Percentiles rank a stretch among this genome's conserved stretches.
Conservation (phyloP, 2,888 invertebrate species). For the Scaptomyza parva region DNA sequence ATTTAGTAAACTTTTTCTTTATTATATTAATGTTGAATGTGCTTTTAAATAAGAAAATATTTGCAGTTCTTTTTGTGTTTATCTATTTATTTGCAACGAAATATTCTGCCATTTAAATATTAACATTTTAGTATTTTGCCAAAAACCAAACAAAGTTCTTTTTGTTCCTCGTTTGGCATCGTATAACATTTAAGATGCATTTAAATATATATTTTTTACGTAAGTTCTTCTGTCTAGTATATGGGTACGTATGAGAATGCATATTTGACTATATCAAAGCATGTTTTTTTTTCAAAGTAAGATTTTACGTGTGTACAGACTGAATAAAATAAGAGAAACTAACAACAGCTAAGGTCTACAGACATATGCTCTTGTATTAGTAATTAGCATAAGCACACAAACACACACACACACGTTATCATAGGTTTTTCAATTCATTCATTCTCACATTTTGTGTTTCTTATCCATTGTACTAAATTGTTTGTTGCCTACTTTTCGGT, state of each 20-base stretch:
- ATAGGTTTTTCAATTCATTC: neutral
- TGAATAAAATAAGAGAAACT: neutral
- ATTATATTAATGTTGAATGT: too few species aligned
- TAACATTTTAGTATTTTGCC: neutral
- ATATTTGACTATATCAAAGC: conserved; percentile 14
- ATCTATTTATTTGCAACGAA: neutral
- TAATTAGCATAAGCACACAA: conserved; percentile 6
- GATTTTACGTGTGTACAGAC: conserved; percentile 20
- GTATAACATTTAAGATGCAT: neutral
- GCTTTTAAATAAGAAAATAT: neutral
- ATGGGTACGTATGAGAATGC: neutral
- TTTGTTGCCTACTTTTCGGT: conserved; percentile 35
- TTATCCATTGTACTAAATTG: conserved; percentile 8
- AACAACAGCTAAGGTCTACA: conserved; percentile 6
- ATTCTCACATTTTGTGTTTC: neutral
- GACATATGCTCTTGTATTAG: neutral
- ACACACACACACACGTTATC: neutral
- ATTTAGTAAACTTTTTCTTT: too few species aligned
- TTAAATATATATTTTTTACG: neutral
- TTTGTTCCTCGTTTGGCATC: too few species aligned
- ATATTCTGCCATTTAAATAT: neutral
- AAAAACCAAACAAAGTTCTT: neutral
- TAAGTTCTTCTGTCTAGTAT: neutral
- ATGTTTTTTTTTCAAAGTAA: neutral
- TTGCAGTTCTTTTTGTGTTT: neutral